phyloP scores from a whole-genome alignment of 2,797 vertebrate species.

The Tamandua tetradactyla region DNA sequence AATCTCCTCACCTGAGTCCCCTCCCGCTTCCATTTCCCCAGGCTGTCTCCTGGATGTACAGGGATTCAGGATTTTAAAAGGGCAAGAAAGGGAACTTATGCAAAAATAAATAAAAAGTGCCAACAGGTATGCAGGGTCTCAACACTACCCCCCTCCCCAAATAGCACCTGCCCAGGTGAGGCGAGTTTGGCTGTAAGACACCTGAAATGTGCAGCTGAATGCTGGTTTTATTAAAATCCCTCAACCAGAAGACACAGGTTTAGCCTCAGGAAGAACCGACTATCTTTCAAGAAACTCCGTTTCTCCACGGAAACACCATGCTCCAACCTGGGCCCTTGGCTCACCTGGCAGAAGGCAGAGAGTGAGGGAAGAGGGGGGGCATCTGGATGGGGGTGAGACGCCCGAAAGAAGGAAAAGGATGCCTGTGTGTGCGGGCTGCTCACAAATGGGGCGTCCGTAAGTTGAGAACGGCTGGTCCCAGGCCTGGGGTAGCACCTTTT shows the following conservation, averaged over 20 bases:
- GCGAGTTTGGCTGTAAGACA: background rate
- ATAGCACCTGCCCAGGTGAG: background rate
- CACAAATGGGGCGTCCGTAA: fast-evolving
- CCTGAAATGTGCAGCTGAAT: fast-evolving
- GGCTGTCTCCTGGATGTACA: background rate
- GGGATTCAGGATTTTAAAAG: background rate
- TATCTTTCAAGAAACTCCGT: background rate
- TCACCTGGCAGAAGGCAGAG: background rate
- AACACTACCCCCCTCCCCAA: fast-evolving
- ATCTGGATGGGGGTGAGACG: fast-evolving
- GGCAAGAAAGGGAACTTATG: background rate
- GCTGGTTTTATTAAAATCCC: background rate
- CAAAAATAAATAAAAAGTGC: background rate
- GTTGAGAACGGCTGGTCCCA: background rate
- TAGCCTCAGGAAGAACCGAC: background rate
- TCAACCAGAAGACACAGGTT: background rate
- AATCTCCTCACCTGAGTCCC: background rate
- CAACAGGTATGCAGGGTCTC: background rate
- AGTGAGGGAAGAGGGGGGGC: background rate
- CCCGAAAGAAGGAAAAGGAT: background rate
- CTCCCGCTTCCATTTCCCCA: background rate
- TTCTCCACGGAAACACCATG: background rate
- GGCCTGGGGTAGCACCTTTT: background rate
- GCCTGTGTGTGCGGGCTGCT: background rate
- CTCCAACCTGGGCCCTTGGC: background rate